phyloP scores from a whole-genome alignment of 2,888 invertebrate genomes.

The Spialia ferax region DNA sequence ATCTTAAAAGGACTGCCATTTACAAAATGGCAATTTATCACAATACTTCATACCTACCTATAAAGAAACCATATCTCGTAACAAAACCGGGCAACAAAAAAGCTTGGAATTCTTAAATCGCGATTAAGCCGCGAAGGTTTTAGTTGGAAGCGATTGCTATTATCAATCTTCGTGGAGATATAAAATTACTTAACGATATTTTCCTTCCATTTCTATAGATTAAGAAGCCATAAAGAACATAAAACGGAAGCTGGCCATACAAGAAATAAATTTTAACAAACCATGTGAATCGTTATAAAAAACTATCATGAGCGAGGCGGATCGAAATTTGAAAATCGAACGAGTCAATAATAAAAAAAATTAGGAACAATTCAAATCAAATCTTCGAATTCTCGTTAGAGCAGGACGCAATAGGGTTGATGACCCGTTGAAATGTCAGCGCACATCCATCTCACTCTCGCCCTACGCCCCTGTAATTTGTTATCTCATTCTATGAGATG shows the following conservation, averaged over 20 bases:
- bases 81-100: constrained; percentile 49
- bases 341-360: constrained; percentile 81
- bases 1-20: constrained; percentile 46
- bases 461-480: constrained; percentile 57
- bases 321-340: constrained; percentile 57
- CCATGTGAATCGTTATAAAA: constrained; percentile 64
- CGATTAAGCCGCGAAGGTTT: constrained; percentile 50
- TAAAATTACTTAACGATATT: constrained; percentile 69
- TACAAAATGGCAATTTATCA: constrained; percentile 47
- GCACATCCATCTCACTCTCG: constrained; percentile 71
- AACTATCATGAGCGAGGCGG: constrained; percentile 49
- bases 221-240: constrained; percentile 66
- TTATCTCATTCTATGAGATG: constrained; percentile 79
- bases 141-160: constrained; percentile 54
- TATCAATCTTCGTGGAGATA: constrained; percentile 70
- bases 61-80: constrained; percentile 47
- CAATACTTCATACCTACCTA: constrained; percentile 50
- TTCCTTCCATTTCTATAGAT: constrained; percentile 69
- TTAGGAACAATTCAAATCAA: constrained; percentile 86
- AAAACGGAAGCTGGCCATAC: constrained; percentile 78
- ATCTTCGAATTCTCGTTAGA: constrained; percentile 85
- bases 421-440: constrained; percentile 86
- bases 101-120: constrained; percentile 48
- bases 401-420: constrained; percentile 84
- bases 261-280: constrained; percentile 73